Percentiles rank a stretch among this genome's conserved stretches.
Evolutionary conservation across 2,797 vertebrate genomes (phyloP).

Genomic region (Enteromius trimaculatus): DNA sequence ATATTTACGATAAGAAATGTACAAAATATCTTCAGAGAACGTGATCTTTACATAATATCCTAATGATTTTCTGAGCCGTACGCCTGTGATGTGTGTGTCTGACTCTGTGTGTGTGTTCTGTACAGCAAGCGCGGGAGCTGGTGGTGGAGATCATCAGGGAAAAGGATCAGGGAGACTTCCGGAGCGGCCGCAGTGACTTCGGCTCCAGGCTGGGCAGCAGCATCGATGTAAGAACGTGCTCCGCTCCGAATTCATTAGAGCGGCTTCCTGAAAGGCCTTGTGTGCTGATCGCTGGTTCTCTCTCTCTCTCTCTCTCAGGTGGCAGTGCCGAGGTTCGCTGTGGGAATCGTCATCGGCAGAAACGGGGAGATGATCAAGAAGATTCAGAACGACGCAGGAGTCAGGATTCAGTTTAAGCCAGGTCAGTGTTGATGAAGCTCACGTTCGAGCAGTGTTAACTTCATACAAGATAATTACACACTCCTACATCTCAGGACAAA

Average conservation of each 20-base stretch:
- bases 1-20: too few relatives aligned
- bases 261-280: background rate
- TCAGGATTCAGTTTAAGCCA: constrained; percentile 99
- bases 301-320: constrained; percentile 56
- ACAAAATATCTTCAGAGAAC: too few relatives aligned
- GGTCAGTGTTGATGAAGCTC: constrained; percentile 73
- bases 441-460: background rate
- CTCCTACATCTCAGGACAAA: background rate
- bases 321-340: constrained; percentile 94
- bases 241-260: background rate
- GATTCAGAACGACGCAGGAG: constrained; percentile 97
- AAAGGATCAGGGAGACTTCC: constrained; percentile 96
- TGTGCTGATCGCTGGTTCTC: background rate
- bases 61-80: too few relatives aligned
- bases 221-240: constrained; percentile 83
- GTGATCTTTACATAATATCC: too few relatives aligned
- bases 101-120: constrained; percentile 26
- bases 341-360: constrained; percentile 97
- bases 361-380: constrained; percentile 99
- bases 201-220: constrained; percentile 91
- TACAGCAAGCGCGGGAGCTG: constrained; percentile 97
- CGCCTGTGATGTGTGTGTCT: background rate
- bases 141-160: constrained; percentile 97
- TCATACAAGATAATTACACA: background rate
- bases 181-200: constrained; percentile 89